Percentiles rank a stretch among this genome's conserved stretches.
Conservation (phyloP, 2,113 vertebrate genomes). For the Scomber scombrus region DNA sequence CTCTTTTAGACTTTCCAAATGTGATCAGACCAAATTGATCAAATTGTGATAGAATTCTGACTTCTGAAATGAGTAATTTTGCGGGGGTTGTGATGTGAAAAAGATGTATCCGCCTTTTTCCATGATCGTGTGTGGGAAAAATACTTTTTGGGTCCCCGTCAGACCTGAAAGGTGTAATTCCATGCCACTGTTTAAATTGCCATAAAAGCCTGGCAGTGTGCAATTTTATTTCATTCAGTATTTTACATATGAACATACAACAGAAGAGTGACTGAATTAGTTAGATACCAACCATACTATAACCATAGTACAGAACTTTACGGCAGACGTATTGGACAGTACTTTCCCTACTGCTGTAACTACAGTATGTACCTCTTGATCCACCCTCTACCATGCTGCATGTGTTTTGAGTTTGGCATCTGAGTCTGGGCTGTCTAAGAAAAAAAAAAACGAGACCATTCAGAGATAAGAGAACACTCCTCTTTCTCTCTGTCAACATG, state of each 20-base stretch:
- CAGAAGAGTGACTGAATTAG: not conserved
- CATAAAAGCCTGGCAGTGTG: too few species aligned
- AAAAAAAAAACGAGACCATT: conserved; percentile 61
- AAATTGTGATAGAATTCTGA: too few species aligned
- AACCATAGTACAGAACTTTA: not conserved
- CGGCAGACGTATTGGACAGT: conserved; percentile 7
- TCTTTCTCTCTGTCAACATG: conserved; percentile 80
- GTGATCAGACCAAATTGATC: too few species aligned
- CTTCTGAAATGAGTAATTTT: too few species aligned
- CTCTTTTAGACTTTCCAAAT: too few species aligned
- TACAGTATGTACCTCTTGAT: conserved; percentile 46
- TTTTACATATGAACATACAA: not conserved
- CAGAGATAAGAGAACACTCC: conserved; percentile 74
- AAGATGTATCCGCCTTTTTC: too few species aligned
- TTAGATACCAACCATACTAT: not conserved
- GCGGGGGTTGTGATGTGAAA: too few species aligned
- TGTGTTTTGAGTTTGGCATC: conserved; percentile 73
- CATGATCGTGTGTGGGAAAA: too few species aligned
- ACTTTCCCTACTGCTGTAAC: conserved; percentile 14
- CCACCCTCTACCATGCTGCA: conserved; percentile 49
- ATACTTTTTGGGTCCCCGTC: too few species aligned
- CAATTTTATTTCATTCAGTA: not conserved
- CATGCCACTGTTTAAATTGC: too few species aligned
- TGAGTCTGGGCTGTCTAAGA: conserved; percentile 66
- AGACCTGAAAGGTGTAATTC: too few species aligned